Evolutionary conservation across 2,113 vertebrate genomes (phyloP), one percentile per base, ranked within the genome.

Genomic region (Seriola dumerili): DNA sequence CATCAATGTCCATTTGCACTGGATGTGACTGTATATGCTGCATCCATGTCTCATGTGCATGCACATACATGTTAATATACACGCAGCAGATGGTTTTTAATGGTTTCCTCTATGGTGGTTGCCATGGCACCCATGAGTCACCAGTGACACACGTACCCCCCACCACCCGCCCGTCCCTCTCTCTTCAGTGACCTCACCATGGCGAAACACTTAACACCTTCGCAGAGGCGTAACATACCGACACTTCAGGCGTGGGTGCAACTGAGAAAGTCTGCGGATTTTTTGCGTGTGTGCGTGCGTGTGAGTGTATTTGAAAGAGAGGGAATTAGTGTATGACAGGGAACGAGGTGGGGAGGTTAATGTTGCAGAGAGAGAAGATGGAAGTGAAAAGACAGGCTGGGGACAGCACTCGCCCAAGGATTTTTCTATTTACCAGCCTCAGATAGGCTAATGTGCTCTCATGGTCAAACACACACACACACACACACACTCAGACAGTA

Each of bases 111-210:
- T 69, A 67, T 40, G 13, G 10, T 74, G 86, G 93, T 94, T 93
- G 86, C 94, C 91, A 93, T 90, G 88, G 88, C 65, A 72, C 72
- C 90, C 11, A 29, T 92, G 92, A 94, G 80, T 93, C 93, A 91
- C 85, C 77, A 44, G 62, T 79, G 77, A 55, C 80, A 81, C 79
- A 54, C 0, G 4, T 55, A 64, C 32, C 42, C 8, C 34, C 13
- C 38, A 16, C 34, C 16, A 29, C 46, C 38, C 17, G 38, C 0
- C 38, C 23, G 4, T 11, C 8, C 8, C 48, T 8, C 58, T 44
- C 48, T 25, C 64, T 38, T 46, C 52, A 57, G 62, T 89, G 89
- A 92, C 89, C 85, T 88, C 85, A 85, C 34, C 78, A 78, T 50
- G 72, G 72, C 67, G 1, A 86, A 76, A 83, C 87, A 84, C 84